These are phyloP conservation scores for Belonocnema kinseyi DNA, from an alignment of 1,140 invertebrate genomes.

Conservation along the genomic window DNA sequence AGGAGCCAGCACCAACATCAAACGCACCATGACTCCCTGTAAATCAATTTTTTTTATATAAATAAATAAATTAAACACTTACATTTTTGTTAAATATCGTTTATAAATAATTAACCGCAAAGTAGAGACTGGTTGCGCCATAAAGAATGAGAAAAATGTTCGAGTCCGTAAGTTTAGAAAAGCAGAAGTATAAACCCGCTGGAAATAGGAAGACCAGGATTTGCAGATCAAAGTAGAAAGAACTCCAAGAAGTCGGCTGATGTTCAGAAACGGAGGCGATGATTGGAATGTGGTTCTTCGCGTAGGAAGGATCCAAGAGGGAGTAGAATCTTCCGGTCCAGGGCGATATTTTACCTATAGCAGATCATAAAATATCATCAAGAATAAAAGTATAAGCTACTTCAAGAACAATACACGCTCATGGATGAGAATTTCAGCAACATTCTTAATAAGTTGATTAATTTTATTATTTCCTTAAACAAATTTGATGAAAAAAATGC, in stretches of 20 bases:
- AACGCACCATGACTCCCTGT: constrained; percentile 97
- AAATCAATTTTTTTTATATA: constrained; percentile 47
- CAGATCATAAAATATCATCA: constrained; percentile 14
- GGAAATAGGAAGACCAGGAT: constrained; percentile 97
- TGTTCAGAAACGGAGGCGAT: constrained; percentile 99
- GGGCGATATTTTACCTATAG: constrained; percentile 91
- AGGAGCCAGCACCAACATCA: constrained; percentile 97
- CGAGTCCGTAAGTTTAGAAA: constrained; percentile 93
- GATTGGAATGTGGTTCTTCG: constrained; percentile 99
- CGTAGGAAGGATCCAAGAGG: constrained; percentile 97
- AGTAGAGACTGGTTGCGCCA: constrained; percentile 98
- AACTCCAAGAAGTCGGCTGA: constrained; percentile 99
- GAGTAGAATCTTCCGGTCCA: constrained; percentile 99
- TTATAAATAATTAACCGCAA: constrained; percentile 86
- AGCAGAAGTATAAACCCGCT: constrained; percentile 97
- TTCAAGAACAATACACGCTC: too few species aligned
- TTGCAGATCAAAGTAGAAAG: constrained; percentile 97
- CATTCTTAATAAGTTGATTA: too few species aligned
- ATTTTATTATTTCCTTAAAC: too few species aligned
- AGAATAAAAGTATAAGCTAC: constrained; percentile 22
- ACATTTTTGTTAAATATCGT: too few species aligned
- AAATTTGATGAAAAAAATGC: too few species aligned
- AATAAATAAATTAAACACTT: not conserved
- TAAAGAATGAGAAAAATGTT: constrained; percentile 99
- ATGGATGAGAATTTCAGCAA: constrained; percentile 16